A percentile compares a stretch with the other conserved stretches of the same genome.
phyloP scores from a whole-genome alignment of 2,888 invertebrate species.

The Stenolophus ochropezus region DNA sequence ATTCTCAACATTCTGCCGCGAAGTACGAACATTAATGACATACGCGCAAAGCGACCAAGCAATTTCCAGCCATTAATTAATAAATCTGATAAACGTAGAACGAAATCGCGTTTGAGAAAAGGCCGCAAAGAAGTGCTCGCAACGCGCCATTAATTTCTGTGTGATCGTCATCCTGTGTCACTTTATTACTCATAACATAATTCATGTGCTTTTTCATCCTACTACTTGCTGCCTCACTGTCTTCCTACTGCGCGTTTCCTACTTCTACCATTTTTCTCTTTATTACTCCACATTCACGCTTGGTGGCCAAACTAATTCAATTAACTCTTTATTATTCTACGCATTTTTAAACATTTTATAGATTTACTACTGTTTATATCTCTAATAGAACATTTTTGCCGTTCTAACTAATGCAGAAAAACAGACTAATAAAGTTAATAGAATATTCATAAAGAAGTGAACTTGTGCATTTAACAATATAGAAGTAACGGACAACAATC shows the following conservation, averaged over 20 bases:
- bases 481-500: too few relatives aligned
- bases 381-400: background rate
- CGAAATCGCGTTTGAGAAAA: conserved; percentile 39
- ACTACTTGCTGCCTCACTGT: background rate
- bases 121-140: conserved; percentile 19
- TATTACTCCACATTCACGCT: background rate
- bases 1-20: conserved; percentile 16
- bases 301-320: background rate
- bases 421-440: too few relatives aligned
- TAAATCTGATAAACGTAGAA: conserved; percentile 42
- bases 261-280: background rate
- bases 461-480: too few relatives aligned
- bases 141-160: conserved; percentile 37
- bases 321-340: background rate
- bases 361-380: background rate
- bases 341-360: background rate
- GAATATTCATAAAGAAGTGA: too few relatives aligned
- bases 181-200: background rate
- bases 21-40: conserved; percentile 40
- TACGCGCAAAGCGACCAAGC: conserved; percentile 21
- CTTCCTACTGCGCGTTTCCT: background rate
- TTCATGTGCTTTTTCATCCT: background rate
- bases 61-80: conserved; percentile 48
- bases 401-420: too few relatives aligned
- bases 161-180: background rate